These are phyloP conservation scores for Elaphurus davidianus DNA, from an alignment of 2,113 vertebrate genomes.

Conservation along the genomic window DNA sequence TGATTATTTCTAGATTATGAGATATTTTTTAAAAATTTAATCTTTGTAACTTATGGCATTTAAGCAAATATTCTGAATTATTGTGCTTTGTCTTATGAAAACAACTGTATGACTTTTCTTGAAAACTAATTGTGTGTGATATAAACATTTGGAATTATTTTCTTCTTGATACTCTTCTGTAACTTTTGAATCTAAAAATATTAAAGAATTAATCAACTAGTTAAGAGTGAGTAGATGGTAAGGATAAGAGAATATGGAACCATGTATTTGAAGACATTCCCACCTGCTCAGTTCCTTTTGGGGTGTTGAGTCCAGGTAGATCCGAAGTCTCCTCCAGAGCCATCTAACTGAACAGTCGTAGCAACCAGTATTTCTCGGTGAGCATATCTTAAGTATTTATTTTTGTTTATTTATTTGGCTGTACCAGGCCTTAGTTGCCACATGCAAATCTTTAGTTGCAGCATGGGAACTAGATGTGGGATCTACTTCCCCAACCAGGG, in stretches of 20 bases:
- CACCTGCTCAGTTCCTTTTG: neutral
- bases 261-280: neutral
- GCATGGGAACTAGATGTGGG: neutral
- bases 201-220: neutral
- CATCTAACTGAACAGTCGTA: neutral
- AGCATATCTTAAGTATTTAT: neutral
- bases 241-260: neutral
- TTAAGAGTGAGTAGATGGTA: neutral
- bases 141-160: neutral
- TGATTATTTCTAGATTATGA: neutral
- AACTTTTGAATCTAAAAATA: neutral
- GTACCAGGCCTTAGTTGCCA: neutral
- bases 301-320: neutral
- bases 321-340: neutral
- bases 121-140: neutral
- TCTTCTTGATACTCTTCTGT: neutral
- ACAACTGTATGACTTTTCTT: neutral
- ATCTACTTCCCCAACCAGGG: neutral
- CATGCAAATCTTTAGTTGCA: neutral
- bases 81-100: neutral
- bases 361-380: neutral
- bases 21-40: neutral
- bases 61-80: neutral
- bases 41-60: neutral
- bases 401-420: neutral